Conservation (phyloP, 2,888 invertebrate species). For the Chloroclysta siterata region DNA sequence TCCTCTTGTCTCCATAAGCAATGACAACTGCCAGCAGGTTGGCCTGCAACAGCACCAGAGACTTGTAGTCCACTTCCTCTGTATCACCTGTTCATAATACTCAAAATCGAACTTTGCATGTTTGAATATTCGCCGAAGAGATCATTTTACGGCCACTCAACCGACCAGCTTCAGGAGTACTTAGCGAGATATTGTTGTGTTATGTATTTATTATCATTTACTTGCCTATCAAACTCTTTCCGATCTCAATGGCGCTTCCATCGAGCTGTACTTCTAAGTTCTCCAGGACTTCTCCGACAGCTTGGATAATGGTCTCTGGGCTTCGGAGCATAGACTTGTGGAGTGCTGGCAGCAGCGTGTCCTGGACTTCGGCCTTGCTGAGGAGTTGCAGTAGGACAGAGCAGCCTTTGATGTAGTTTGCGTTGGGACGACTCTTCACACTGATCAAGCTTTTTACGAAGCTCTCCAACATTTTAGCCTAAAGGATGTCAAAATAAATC, state of each 20-base stretch:
- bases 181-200: no score
- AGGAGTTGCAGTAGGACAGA: constrained; percentile 87
- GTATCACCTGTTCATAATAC: constrained; percentile 72
- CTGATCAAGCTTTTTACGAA: constrained; percentile 92
- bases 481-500: constrained; percentile 29
- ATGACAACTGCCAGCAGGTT: constrained; percentile 87
- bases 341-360: constrained; percentile 91
- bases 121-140: no score
- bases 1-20: constrained; percentile 85
- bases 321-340: constrained; percentile 96
- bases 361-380: constrained; percentile 88
- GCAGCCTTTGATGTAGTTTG: constrained; percentile 88
- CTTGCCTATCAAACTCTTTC: constrained; percentile 91
- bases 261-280: constrained; percentile 91
- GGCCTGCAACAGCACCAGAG: constrained; percentile 88
- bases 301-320: constrained; percentile 95
- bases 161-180: no score
- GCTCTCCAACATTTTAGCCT: constrained; percentile 87
- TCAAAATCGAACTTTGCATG: no score
- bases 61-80: constrained; percentile 81
- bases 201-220: not conserved
- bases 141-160: no score
- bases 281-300: constrained; percentile 90
- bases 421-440: constrained; percentile 90
- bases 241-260: constrained; percentile 90